Evolutionary conservation across 2,797 vertebrate species (phyloP).

Genomic region (Luscinia megarhynchos): DNA sequence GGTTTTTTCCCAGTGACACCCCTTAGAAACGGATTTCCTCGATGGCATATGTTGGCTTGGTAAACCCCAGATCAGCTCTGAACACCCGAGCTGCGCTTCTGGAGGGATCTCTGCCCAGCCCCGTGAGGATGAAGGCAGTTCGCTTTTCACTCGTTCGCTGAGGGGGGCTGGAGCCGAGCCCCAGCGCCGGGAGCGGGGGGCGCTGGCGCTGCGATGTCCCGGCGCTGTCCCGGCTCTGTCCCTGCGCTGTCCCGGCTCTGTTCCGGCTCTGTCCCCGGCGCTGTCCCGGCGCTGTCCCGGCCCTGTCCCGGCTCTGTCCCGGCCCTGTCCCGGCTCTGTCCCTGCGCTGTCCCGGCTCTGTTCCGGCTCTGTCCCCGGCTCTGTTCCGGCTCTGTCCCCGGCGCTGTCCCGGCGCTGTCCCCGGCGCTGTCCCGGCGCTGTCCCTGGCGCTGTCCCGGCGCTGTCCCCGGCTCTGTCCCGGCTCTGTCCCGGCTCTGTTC

Average conservation of each 20-base stretch:
- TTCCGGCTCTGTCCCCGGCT: no score
- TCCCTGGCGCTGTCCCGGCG: background rate
- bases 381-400: no score
- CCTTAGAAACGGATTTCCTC: background rate
- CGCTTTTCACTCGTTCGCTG: accelerated
- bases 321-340: background rate
- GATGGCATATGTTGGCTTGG: background rate
- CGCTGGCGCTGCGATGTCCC: accelerated
- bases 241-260: background rate
- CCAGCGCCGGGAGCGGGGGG: accelerated
- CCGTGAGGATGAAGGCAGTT: accelerated
- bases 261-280: background rate
- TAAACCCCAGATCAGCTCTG: background rate
- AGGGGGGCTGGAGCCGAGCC: accelerated
- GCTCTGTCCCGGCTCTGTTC: no score
- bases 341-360: background rate
- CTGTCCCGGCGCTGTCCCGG: background rate
- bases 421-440: background rate
- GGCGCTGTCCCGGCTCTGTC: background rate
- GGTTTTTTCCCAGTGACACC: background rate
- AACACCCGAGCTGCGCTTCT: background rate
- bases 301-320: no score
- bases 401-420: no score
- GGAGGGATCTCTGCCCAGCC: background rate
- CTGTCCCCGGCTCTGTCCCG: no score